These are phyloP conservation scores for Enteromius fasciolatus DNA, from an alignment of 2,797 vertebrate genomes.

Conservation along the genomic window DNA sequence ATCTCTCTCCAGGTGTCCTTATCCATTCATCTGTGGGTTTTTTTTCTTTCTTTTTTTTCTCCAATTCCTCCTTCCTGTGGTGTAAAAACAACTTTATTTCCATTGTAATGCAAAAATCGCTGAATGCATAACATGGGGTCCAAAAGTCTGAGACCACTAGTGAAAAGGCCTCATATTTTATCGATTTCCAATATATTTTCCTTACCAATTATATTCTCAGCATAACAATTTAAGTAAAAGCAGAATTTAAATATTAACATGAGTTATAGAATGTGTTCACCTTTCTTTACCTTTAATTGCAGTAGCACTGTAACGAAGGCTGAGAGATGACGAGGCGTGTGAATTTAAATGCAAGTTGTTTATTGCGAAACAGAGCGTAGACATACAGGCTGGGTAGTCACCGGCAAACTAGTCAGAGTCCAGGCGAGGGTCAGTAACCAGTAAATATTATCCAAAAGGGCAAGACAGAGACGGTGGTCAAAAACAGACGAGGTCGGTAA, in stretches of 20 bases:
- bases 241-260: not conserved
- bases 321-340: too few species aligned
- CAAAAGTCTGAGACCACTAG: not conserved
- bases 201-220: not conserved
- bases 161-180: not conserved
- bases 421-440: too few species aligned
- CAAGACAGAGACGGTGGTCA: too few species aligned
- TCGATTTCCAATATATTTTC: not conserved
- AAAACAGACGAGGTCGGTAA: too few species aligned
- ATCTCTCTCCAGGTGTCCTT: constrained; percentile 6
- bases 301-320: too few species aligned
- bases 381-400: too few species aligned
- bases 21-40: not conserved
- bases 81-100: constrained; percentile 8
- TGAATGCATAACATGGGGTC: not conserved
- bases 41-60: not conserved
- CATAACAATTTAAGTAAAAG: not conserved
- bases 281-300: not conserved
- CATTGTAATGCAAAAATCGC: not conserved
- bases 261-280: not conserved
- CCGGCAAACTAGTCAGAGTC: too few species aligned
- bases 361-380: too few species aligned
- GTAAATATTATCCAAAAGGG: too few species aligned
- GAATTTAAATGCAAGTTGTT: too few species aligned
- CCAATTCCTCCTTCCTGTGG: not conserved